Base-by-base conservation (phyloP, 2,113 vertebrate species). In the Menidia beryllina region DNA sequence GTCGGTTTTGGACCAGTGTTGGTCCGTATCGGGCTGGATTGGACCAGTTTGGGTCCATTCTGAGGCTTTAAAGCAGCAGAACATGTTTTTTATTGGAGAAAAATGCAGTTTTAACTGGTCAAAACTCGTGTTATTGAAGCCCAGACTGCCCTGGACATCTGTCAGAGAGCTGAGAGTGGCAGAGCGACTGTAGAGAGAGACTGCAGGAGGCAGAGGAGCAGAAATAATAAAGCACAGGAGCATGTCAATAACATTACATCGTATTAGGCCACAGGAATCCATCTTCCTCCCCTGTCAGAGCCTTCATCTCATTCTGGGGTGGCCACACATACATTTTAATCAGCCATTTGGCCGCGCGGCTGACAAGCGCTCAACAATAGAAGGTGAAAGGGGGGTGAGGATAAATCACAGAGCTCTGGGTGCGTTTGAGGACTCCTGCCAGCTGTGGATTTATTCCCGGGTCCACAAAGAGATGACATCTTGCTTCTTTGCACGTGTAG, bases 271-370 rank as follows among this genome's bases (percentile, higher is more conserved):
- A 69, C 69, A 79, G 66, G 74, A 84, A 91, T 92, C 86, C 84
- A 88, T 92, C 88, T 89, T 85, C 85, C 77, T 75, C 59, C 69
- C 45, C 77, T 68, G 77, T 76, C 75, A n/a, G 78, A 76, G 77
- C 83, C 72, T 89, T 89, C 77, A 88, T 90, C 91, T 91, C 87
- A 89, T 86, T 78, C 79, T 72, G 85, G 89, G 80, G 84, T 82
- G 82, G 83, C 83, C 91, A 86, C 86, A 90, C 89, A 90, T 90
- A 91, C 84, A 90, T 93, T 90, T 90, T 89, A 91, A 91, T 92
- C 91, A 92, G 86, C 81, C 85, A 72, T 90, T 88, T 90, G 86
- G 84, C 88, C 20, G 57, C 73, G 81, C 86, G 75, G 86, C 84
- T 85, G 89, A 88, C 88, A 89, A 87, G 76, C 65, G 61, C 77